Percentiles rank a stretch among this genome's conserved stretches.
These are phyloP conservation scores for Thymelicus acteon DNA, from an alignment of 2,888 invertebrate genomes.

Conservation along the genomic window DNA sequence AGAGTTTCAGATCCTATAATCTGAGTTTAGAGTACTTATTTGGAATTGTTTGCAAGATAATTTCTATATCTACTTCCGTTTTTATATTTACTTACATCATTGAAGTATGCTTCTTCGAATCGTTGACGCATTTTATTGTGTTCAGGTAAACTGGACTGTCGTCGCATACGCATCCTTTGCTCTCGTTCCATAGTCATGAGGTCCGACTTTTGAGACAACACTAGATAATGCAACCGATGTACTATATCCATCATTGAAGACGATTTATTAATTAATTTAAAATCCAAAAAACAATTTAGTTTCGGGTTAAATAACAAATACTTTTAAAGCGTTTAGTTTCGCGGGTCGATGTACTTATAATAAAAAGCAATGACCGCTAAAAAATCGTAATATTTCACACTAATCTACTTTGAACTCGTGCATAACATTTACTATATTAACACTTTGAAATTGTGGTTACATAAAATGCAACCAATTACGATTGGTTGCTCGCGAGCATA, in stretches of 20 bases:
- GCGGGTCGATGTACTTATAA: too few species aligned
- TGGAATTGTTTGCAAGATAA: not conserved
- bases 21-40: too few species aligned
- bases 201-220: constrained; percentile 80
- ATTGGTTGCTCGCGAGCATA: too few species aligned
- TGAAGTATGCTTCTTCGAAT: constrained; percentile 76
- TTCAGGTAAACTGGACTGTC: constrained; percentile 80
- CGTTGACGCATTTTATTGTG: constrained; percentile 73
- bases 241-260: constrained; percentile 72
- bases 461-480: too few species aligned
- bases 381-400: too few species aligned
- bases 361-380: too few species aligned
- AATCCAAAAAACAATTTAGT: not conserved
- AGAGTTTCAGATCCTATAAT: too few species aligned
- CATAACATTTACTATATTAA: too few species aligned
- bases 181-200: constrained; percentile 81
- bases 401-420: too few species aligned
- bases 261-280: not conserved
- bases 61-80: not conserved
- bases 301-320: too few species aligned
- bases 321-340: too few species aligned
- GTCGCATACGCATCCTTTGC: constrained; percentile 74
- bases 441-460: too few species aligned
- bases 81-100: constrained; percentile 68
- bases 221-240: constrained; percentile 79